These are phyloP conservation scores for Conchocele bisecta DNA, from an alignment of 2,888 invertebrate genomes.

Conservation along the genomic window DNA sequence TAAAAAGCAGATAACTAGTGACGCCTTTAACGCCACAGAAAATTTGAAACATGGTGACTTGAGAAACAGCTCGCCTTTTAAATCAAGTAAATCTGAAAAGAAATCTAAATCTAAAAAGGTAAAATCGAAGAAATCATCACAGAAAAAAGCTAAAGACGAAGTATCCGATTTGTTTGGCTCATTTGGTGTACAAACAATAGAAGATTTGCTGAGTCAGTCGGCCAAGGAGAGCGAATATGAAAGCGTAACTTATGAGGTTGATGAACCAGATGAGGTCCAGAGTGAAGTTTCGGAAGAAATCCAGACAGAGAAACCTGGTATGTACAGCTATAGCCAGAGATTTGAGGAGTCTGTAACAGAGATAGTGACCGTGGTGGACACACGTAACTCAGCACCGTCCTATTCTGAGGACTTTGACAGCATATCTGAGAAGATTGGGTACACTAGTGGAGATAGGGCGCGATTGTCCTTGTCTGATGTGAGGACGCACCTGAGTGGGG, in stretches of 20 bases:
- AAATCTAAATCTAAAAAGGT: constrained; percentile 37
- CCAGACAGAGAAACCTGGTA: constrained; percentile 60
- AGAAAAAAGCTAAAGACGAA: constrained; percentile 41
- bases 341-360: constrained; percentile 61
- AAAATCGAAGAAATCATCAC: constrained; percentile 34
- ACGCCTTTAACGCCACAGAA: too few species aligned
- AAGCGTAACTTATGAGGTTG: constrained; percentile 61
- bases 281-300: constrained; percentile 65
- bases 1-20: too few species aligned
- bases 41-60: too few species aligned
- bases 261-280: constrained; percentile 56
- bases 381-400: constrained; percentile 43
- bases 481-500: constrained; percentile 60
- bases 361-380: constrained; percentile 61
- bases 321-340: constrained; percentile 51
- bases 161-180: constrained; percentile 62
- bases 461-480: constrained; percentile 62
- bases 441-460: constrained; percentile 42
- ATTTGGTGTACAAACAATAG: constrained; percentile 77
- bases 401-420: constrained; percentile 77
- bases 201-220: constrained; percentile 71
- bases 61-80: constrained; percentile 47
- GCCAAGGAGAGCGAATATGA: constrained; percentile 58
- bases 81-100: constrained; percentile 28
- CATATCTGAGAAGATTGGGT: constrained; percentile 68